These are phyloP conservation scores for Seira ritae DNA, from an alignment of 2,888 invertebrate species.

Conservation along the genomic window DNA sequence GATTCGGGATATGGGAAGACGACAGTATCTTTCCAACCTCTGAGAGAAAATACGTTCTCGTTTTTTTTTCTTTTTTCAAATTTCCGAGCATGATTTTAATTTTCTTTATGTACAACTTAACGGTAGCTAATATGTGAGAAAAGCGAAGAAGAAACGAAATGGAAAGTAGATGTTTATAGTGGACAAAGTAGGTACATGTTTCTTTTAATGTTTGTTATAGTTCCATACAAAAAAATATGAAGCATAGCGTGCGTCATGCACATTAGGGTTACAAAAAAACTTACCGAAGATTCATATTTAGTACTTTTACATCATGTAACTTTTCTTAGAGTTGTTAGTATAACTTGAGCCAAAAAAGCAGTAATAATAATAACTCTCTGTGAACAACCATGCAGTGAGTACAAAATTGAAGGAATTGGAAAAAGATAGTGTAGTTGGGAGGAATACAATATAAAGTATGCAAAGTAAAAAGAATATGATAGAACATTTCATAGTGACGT, in stretches of 20 bases:
- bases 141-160: neutral
- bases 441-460: neutral
- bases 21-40: too few species aligned
- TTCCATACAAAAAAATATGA: neutral
- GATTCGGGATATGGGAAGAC: too few species aligned
- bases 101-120: slow-evolving; percentile 1
- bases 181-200: slow-evolving; percentile 4
- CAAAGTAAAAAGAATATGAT: slow-evolving; percentile 3
- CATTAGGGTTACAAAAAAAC: slow-evolving; percentile 8
- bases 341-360: neutral
- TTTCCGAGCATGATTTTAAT: neutral
- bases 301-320: slow-evolving; percentile 16
- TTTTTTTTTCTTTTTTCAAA: neutral
- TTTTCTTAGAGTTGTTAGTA: slow-evolving; percentile 13
- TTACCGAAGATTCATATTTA: neutral
- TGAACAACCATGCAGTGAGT: neutral
- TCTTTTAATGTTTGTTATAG: neutral
- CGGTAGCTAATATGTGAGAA: slow-evolving; percentile 3
- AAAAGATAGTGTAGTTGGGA: slow-evolving; percentile 12
- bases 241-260: slow-evolving; percentile 10
- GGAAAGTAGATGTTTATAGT: slow-evolving; percentile 10
- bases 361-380: neutral
- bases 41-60: too few species aligned
- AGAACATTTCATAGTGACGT: slow-evolving; percentile 3
- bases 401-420: neutral